Conservation (phyloP, 2,888 invertebrate genomes). For the Cantharis nigra region DNA sequence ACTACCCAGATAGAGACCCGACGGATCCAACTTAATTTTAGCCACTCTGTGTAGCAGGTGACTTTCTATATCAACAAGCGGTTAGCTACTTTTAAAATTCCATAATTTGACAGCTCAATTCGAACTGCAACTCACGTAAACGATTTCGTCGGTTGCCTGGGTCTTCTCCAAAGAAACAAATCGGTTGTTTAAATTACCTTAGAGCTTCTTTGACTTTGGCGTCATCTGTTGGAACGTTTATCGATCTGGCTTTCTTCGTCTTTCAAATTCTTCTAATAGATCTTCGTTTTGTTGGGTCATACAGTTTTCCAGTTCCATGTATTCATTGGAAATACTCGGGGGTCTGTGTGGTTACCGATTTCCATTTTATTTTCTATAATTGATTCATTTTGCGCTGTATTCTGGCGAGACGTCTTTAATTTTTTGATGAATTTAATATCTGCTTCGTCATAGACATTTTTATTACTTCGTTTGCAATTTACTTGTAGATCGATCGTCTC, state of each 20-base stretch:
- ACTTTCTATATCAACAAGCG: constrained; percentile 88
- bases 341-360: constrained; percentile 63
- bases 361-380: no score
- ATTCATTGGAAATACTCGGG: constrained; percentile 72
- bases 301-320: constrained; percentile 86
- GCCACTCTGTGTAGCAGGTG: constrained; percentile 92
- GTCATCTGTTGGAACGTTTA: constrained; percentile 98
- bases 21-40: constrained; percentile 91
- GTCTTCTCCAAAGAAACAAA: constrained; percentile 97
- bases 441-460: constrained; percentile 84
- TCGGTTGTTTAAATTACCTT: constrained; percentile 91
- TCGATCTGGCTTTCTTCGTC: constrained; percentile 83
- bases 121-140: constrained; percentile 88
- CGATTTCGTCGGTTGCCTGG: constrained; percentile 94
- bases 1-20: constrained; percentile 92
- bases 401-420: constrained; percentile 82
- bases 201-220: constrained; percentile 91
- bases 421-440: constrained; percentile 76
- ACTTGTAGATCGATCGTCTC: not conserved
- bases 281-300: constrained; percentile 89
- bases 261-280: constrained; percentile 93
- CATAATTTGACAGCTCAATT: constrained; percentile 91
- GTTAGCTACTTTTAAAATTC: constrained; percentile 84
- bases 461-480: not conserved
- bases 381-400: constrained; percentile 73